phyloP scores from a whole-genome alignment of 1,140 invertebrate species.

The Leucophenga varia region DNA sequence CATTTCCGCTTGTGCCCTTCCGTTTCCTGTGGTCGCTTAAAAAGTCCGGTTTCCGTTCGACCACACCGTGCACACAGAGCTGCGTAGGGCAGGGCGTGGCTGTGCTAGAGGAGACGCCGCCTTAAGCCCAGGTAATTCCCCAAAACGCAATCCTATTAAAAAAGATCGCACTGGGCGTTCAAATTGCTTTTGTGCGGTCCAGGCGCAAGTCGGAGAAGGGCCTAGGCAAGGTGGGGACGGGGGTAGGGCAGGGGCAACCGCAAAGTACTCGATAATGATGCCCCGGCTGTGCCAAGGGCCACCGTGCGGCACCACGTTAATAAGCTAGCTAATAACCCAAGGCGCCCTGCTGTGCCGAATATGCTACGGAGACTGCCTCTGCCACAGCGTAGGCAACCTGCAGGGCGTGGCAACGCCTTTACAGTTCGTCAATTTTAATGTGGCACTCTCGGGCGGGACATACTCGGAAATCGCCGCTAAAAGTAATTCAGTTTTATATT shows the following conservation, averaged over 20 bases:
- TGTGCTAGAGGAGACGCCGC: constrained; percentile 2
- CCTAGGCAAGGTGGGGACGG: not conserved
- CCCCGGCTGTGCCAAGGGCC: constrained; percentile 11
- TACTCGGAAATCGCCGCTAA: constrained; percentile 50
- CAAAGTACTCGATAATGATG: constrained; percentile 53
- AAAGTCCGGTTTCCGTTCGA: constrained; percentile 21
- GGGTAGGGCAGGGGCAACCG: constrained; percentile 17
- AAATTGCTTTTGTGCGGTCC: constrained; percentile 29
- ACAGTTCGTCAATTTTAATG: constrained; percentile 56
- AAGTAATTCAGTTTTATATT: constrained; percentile 54
- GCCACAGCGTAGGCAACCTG: not conserved
- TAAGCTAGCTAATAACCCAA: constrained; percentile 51
- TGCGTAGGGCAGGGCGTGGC: too few species aligned
- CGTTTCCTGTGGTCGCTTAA: constrained; percentile 1
- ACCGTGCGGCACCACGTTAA: constrained; percentile 24
- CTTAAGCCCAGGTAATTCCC: constrained; percentile 45
- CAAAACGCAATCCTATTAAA: constrained; percentile 50
- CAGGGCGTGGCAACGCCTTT: constrained; percentile 26
- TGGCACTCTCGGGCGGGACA: constrained; percentile 18
- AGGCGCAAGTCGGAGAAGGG: not conserved
- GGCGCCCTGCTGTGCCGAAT: constrained; percentile 29
- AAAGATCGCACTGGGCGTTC: constrained; percentile 18
- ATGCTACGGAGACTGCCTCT: constrained; percentile 13
- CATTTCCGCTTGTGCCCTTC: constrained; percentile 33
- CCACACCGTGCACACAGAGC: too few species aligned